Evolutionary conservation across 2,888 invertebrate species (phyloP), one percentile per base, ranked within the genome.

Genomic region (Patella pellucida): DNA sequence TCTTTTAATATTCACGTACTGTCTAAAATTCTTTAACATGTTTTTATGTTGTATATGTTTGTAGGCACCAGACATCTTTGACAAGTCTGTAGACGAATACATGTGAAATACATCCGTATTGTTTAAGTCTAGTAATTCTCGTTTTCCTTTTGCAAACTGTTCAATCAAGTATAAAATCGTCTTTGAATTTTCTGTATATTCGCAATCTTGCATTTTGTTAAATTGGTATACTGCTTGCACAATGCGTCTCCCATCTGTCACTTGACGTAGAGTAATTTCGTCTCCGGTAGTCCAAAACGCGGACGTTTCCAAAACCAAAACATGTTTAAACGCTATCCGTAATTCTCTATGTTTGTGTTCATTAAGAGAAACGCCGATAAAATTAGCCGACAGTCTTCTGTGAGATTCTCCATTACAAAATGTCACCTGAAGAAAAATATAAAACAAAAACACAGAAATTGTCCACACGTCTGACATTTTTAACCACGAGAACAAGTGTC

Each of bases 171-270:
- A 74, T 41, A 77, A 31, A 77, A 87, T 81, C 51, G 82, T 78
- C 9, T 75, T 72, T 7, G 77, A 62, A 41, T 85, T 79, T 41
- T 79, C 70, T 0, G 83, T 79, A 76, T 77, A 82, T 52, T 84
- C 82, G 77, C 87, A 87, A 74, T 86, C 85, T 68, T 83, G 82
- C 9, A 86, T 70, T 0, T 72, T 50, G 23, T 82, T 84, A n/a
- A 83, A 81, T 62, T 87, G 83, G 52, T 77, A 78, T 1, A 86
- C 84, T 15, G 81, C 78, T 73, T 86, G 85, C 16, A 86, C 80
- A 16, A 87, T 54, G 52, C 81, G 77, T 15, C 71, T 80, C 19
- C 87, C 85, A 76, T 87, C 83, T 9, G 85, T 83, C 11, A 83
- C 76, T 69, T 84, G 84, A 67, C 80, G 75, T 52, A 86, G 77